Conservation (phyloP, 1,140 invertebrate species). For the Rhysida immarginata region DNA sequence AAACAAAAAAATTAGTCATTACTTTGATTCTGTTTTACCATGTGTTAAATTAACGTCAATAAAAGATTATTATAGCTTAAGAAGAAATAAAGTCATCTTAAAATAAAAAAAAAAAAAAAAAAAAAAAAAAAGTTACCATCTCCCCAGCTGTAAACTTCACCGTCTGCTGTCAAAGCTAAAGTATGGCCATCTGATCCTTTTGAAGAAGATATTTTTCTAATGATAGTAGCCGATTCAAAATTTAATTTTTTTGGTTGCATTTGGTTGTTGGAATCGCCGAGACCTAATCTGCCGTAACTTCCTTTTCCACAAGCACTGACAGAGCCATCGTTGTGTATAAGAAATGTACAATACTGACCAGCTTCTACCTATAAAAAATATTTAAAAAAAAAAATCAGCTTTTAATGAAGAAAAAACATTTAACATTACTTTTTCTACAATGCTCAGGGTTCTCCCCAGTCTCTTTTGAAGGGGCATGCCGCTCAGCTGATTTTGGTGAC, state of each 20-base stretch:
- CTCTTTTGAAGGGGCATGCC: no score
- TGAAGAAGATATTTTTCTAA: conserved; percentile 37
- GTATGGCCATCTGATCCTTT: conserved; percentile 46
- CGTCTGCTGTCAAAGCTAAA: conserved; percentile 39
- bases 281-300: conserved; percentile 39
- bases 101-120: no score
- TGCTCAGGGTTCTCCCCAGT: no score
- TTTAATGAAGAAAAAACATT: no score
- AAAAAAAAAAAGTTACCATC: conserved; percentile 36
- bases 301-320: conserved; percentile 44
- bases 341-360: conserved; percentile 50
- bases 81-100: no score
- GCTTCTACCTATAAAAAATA: conserved; percentile 37
- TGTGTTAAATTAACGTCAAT: no score
- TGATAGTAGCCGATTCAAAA: conserved; percentile 29
- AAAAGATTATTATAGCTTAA: no score
- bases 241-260: conserved; percentile 33
- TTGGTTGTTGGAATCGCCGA: conserved; percentile 42
- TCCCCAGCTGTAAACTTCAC: conserved; percentile 46
- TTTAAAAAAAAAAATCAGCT: neutral
- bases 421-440: no score
- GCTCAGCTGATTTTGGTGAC: no score
- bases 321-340: conserved; percentile 40
- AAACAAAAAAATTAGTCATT: no score
- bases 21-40: no score